These are phyloP conservation scores for Epirrhoe alternata DNA, from an alignment of 2,888 invertebrate genomes.

Conservation along the genomic window DNA sequence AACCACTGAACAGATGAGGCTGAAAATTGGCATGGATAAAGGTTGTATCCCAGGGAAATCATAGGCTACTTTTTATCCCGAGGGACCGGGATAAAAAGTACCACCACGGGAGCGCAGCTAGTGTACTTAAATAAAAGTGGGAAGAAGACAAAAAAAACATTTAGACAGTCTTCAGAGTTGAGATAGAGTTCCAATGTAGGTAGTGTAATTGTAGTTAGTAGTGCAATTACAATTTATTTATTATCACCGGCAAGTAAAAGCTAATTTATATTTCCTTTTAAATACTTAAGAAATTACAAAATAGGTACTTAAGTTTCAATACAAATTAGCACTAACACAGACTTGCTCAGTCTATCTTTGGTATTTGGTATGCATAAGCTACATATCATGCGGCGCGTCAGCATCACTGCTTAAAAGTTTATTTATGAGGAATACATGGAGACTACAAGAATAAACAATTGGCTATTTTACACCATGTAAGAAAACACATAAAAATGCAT, in stretches of 20 bases:
- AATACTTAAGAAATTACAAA: slow-evolving; percentile 1
- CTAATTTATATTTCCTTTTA: slow-evolving; percentile 8
- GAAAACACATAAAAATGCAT: too few relatives aligned
- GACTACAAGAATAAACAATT: background rate
- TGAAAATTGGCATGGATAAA: too few relatives aligned
- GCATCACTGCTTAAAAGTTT: background rate
- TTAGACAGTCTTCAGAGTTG: too few relatives aligned
- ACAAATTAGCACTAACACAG: slow-evolving; percentile 10
- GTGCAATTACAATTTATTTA: background rate
- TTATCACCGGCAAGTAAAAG: background rate
- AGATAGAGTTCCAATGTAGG: too few relatives aligned
- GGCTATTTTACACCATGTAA: too few relatives aligned
- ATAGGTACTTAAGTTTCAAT: slow-evolving; percentile 1
- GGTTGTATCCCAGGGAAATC: too few relatives aligned
- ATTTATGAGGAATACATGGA: background rate
- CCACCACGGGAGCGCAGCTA: too few relatives aligned
- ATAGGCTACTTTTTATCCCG: too few relatives aligned
- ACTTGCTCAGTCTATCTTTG: background rate
- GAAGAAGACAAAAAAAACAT: too few relatives aligned
- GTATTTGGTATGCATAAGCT: background rate
- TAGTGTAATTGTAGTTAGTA: background rate
- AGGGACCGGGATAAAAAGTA: too few relatives aligned
- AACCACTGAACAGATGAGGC: too few relatives aligned
- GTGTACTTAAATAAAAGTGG: too few relatives aligned
- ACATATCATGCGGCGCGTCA: slow-evolving; percentile 4